These are phyloP conservation scores for Cephus runcator DNA, from an alignment of 2,888 invertebrate species.

Conservation along the genomic window DNA sequence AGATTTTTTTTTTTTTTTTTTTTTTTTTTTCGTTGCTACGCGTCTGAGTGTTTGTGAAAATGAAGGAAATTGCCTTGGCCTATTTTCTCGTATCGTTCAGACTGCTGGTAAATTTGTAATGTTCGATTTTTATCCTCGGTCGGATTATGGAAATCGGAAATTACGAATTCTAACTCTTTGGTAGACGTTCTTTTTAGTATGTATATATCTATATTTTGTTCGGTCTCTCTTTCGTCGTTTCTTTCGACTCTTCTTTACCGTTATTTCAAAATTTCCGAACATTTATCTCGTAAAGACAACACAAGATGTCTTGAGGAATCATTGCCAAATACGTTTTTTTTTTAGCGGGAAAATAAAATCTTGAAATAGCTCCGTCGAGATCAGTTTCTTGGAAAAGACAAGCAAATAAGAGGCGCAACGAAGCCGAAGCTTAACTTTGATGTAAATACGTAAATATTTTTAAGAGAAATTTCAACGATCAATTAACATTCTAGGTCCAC, in stretches of 20 bases:
- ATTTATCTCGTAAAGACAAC: neutral
- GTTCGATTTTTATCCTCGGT: neutral
- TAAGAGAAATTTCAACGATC: neutral
- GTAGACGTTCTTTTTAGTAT: neutral
- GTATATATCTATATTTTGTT: neutral
- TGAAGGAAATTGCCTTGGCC: neutral
- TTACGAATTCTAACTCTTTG: neutral
- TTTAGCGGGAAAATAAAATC: neutral
- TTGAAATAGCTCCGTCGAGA: neutral
- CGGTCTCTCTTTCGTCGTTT: conserved; percentile 9
- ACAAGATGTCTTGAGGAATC: neutral
- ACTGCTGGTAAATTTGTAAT: neutral
- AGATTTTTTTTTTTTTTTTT: neutral
- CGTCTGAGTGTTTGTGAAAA: neutral
- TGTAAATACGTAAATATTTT: neutral
- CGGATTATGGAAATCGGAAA: neutral
- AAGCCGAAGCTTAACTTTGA: neutral
- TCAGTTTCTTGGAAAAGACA: neutral
- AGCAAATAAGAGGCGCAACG: neutral
- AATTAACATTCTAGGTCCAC: too few species aligned
- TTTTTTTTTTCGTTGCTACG: neutral
- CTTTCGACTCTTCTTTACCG: neutral
- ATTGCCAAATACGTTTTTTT: neutral
- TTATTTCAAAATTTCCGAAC: neutral
- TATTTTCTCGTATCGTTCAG: neutral